Percentiles rank a stretch among this genome's conserved stretches.
These are phyloP conservation scores for Agriopis aurantiaria DNA, from an alignment of 2,888 invertebrate species.

Conservation along the genomic window DNA sequence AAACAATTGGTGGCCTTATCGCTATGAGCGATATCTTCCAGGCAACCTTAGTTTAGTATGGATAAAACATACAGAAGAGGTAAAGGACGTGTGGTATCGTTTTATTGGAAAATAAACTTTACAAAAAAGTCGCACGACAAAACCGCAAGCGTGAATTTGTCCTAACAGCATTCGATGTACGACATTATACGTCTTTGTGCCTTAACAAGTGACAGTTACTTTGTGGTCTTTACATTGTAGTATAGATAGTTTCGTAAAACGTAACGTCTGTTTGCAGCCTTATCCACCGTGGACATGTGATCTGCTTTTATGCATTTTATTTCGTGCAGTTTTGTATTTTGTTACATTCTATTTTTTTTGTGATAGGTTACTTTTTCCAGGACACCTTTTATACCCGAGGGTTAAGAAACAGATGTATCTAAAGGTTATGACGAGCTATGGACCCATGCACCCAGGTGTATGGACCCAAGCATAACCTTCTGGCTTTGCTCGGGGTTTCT, in stretches of 20 bases:
- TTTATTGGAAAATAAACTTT: too few relatives aligned
- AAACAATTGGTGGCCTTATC: too few relatives aligned
- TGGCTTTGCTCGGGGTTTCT: too few relatives aligned
- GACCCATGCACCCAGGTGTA: too few relatives aligned
- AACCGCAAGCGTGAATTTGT: constrained; percentile 4
- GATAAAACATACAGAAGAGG: too few relatives aligned
- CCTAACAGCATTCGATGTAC: constrained; percentile 19
- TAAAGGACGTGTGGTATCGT: too few relatives aligned
- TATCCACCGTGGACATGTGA: constrained; percentile 29
- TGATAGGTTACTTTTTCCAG: not conserved
- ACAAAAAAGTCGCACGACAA: not conserved
- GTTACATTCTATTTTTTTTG: constrained; percentile 1
- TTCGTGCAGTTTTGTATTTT: constrained; percentile 21
- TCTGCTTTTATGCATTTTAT: constrained; percentile 6
- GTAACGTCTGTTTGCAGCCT: constrained; percentile 35
- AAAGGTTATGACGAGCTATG: too few relatives aligned
- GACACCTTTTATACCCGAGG: not conserved
- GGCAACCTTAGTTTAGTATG: too few relatives aligned
- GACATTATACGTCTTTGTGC: constrained; percentile 28
- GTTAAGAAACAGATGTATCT: too few relatives aligned
- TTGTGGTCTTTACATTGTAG: constrained; percentile 41
- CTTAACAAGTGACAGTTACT: constrained; percentile 45
- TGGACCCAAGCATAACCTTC: too few relatives aligned
- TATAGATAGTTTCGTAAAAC: constrained; percentile 25
- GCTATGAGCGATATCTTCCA: too few relatives aligned